Percentiles rank a stretch among this genome's conserved stretches.
Conservation (phyloP, 92 coral and sea anemone genomes). For the Epizoanthus fatuus region DNA sequence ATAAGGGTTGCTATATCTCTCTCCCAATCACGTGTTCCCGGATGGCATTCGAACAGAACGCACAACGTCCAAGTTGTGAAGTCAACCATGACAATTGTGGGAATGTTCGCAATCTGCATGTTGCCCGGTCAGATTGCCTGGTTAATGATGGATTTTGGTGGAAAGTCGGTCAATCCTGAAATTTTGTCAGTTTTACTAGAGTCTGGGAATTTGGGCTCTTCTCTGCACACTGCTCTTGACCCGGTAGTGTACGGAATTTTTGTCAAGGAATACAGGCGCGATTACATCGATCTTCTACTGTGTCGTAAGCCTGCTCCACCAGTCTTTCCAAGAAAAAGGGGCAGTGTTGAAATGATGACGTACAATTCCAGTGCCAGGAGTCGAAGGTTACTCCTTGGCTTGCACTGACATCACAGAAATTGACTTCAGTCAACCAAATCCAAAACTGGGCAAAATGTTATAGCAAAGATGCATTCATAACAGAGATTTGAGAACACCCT, state of each 20-base stretch:
- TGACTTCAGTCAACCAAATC: too few species aligned
- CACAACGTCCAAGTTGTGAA: constrained; percentile 15
- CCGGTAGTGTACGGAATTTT: constrained; percentile 1
- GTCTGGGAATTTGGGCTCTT: not conserved
- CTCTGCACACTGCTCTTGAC: constrained; percentile 13
- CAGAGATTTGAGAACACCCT: too few species aligned
- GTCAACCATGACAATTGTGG: constrained; percentile 11
- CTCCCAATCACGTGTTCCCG: constrained; percentile 7
- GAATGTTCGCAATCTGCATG: constrained; percentile 7
- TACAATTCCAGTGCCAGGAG: too few species aligned
- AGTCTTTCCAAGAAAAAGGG: not conserved
- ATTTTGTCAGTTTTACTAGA: not conserved
- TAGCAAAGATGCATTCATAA: too few species aligned
- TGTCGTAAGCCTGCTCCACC: constrained; percentile 9
- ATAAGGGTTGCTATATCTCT: constrained; percentile 24
- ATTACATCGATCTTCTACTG: not conserved
- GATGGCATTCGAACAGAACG: not conserved
- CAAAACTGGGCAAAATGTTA: too few species aligned
- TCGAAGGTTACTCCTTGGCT: too few species aligned
- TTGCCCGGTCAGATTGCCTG: constrained; percentile 29
- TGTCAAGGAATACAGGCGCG: constrained; percentile 19
- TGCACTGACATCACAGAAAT: too few species aligned
- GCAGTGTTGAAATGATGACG: too few species aligned
- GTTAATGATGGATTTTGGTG: constrained; percentile 21
- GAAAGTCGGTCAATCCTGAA: not conserved